Evolutionary conservation across 2,113 vertebrate species (phyloP).

Genomic region (Ursus arctos): DNA sequence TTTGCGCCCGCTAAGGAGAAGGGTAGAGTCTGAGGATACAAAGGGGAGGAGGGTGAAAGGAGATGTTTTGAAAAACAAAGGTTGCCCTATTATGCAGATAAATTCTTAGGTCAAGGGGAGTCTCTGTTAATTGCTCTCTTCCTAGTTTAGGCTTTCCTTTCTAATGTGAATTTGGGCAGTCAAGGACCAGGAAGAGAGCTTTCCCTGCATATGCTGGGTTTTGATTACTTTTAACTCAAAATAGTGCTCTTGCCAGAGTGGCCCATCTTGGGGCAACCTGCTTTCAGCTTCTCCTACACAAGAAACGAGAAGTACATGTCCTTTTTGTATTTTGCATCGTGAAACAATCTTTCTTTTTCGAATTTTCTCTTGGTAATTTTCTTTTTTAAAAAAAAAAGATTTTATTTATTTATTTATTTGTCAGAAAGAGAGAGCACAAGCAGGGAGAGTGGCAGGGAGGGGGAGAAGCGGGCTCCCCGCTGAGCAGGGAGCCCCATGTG

Average conservation of each 20-base stretch:
- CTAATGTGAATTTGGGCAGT: neutral
- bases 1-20: neutral
- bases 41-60: neutral
- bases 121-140: neutral
- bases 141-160: neutral
- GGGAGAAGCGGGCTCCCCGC: neutral
- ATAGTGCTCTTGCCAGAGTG: neutral
- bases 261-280: neutral
- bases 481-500: neutral
- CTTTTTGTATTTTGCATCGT: constrained; percentile 1
- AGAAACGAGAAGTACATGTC: neutral
- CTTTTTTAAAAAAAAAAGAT: neutral
- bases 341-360: neutral
- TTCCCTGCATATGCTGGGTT: neutral
- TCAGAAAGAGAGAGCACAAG: neutral
- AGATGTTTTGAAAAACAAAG: neutral
- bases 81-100: neutral
- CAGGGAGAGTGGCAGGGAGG: too few relatives aligned
- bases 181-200: neutral
- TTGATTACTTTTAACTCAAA: neutral
- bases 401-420: neutral
- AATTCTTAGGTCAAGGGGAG: neutral
- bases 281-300: neutral
- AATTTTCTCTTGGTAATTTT: neutral
- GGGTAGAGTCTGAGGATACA: neutral